phyloP scores from a whole-genome alignment of 2,797 vertebrate genomes.

The Eulemur rubriventer region DNA sequence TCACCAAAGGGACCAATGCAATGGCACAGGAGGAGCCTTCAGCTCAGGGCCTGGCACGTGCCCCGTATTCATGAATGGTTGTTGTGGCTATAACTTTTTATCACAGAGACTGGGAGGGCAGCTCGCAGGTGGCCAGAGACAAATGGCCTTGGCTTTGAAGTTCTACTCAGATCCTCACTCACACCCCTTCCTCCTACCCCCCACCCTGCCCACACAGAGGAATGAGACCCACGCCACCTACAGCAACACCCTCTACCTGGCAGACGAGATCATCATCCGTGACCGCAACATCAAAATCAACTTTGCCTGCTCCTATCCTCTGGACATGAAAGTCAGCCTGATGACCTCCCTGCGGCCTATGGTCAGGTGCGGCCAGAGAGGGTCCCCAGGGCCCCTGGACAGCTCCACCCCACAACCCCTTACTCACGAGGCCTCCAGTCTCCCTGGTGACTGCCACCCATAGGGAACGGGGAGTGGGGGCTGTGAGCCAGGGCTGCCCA shows the following conservation, averaged over 20 bases:
- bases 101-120: not conserved
- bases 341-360: slow-evolving; percentile 82
- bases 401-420: not conserved
- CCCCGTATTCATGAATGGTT: fast-evolving
- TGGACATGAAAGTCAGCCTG: slow-evolving; percentile 84
- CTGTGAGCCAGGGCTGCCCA: not conserved
- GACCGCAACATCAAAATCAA: slow-evolving; percentile 81
- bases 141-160: not conserved
- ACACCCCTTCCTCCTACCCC: slow-evolving; percentile 60
- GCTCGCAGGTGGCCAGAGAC: not conserved
- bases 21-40: fast-evolving
- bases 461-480: not conserved
- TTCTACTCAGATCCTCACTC: not conserved
- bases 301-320: slow-evolving; percentile 86
- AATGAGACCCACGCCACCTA: slow-evolving; percentile 80
- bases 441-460: not conserved
- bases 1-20: not conserved
- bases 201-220: slow-evolving; percentile 22
- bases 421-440: not conserved
- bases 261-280: slow-evolving; percentile 77
- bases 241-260: slow-evolving; percentile 79
- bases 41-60: not conserved
- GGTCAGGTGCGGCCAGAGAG: slow-evolving; percentile 72
- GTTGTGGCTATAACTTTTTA: not conserved
- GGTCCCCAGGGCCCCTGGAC: not conserved